Evolutionary conservation across 2,113 vertebrate genomes (phyloP), one percentile per base, ranked within the genome.

Genomic region (Amazona vittata): DNA sequence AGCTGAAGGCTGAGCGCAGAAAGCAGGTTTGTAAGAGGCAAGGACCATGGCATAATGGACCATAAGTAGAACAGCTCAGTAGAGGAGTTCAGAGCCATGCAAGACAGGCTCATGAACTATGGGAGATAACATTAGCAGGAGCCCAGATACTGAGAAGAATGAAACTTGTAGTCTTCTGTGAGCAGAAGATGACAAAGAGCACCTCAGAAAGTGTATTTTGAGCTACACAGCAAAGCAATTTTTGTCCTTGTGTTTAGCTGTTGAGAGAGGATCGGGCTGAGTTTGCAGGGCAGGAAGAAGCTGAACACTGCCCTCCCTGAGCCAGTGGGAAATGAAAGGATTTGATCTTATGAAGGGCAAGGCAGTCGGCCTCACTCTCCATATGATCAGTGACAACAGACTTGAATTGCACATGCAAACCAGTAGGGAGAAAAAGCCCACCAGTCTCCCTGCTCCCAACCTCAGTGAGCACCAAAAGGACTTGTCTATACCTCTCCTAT

Each of bases 321-420:
- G 47, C 39, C 59, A 11, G 39, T 1, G 4, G 47, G 28, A 77
- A 50, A 64, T 0, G 13, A 5, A 73, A 41, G 49, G 77, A 71
- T n/a, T 29, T 21, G 49, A 63, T 18, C 44, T 25, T 14, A 9
- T 5, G 13, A 65, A 74, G 44, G n/a, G 43, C 59, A 41, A 55
- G 49, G 68, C 63, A 47, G 8, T 1, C 33, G 44, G 53, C 33
- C 44, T 64, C 8, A 3, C 3, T 5, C 64, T 24, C 12, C 11
- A 2, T 16, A 0, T 3, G 5, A 41, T 11, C 46, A n/a, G 57
- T 0, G 3, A 49, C 37, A n/a, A 15, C 11, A 24, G 57, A 3
- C n/a, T 6, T 8, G 13, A 63, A 5, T 8, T 17, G 7, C 37
- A 37, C 7, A 3, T 1, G 19, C 2, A 77, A 43, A 14, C 9